Evolutionary conservation across 2,113 vertebrate species (phyloP).

Genomic region (Neoarius graeffei): DNA sequence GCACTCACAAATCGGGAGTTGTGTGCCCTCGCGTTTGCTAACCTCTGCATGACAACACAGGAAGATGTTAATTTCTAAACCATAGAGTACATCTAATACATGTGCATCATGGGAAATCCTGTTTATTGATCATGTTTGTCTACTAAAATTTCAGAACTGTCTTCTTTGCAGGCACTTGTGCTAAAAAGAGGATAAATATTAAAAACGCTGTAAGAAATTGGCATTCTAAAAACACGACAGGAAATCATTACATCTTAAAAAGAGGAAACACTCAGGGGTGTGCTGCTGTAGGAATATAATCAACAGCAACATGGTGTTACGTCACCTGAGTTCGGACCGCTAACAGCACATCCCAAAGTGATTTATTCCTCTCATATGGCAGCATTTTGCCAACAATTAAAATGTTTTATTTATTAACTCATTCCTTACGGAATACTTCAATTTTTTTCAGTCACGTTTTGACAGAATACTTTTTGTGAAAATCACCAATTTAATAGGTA

Average conservation of each 20-base stretch:
- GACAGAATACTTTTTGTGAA: too few relatives aligned
- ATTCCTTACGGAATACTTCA: too few relatives aligned
- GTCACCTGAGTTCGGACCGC: too few relatives aligned
- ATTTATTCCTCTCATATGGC: neutral
- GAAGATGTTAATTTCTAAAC: neutral
- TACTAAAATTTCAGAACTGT: neutral
- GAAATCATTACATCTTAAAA: neutral
- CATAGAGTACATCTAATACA: neutral
- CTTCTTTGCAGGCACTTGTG: neutral
- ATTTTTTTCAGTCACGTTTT: too few relatives aligned
- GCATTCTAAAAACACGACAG: neutral
- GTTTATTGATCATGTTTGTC: neutral
- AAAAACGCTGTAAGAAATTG: neutral
- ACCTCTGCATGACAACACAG: slow-evolving; percentile 75
- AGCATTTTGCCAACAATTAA: neutral
- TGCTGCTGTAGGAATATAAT: neutral
- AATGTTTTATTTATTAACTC: too few relatives aligned
- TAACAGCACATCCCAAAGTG: neutral
- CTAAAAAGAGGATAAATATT: neutral
- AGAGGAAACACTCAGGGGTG: neutral
- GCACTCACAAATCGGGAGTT: slow-evolving; percentile 98
- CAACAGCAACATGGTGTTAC: neutral
- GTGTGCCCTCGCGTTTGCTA: slow-evolving; percentile 97
- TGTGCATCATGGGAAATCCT: neutral
- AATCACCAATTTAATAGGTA: too few relatives aligned